phyloP scores from a whole-genome alignment of 1,140 invertebrate genomes.

The Forficula auricularia region DNA sequence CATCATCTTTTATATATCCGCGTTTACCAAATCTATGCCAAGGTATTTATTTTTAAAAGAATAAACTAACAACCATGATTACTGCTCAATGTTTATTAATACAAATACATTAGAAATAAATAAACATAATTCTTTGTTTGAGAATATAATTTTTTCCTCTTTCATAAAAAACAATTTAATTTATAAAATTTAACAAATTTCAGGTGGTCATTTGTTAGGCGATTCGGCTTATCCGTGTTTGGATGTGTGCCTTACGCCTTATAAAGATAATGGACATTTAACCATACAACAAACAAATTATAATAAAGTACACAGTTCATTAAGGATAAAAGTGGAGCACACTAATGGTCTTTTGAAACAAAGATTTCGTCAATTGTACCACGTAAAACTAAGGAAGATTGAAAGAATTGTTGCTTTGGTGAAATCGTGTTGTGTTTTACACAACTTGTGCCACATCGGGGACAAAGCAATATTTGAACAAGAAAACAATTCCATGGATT shows the following conservation, averaged over 20 bases:
- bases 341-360: constrained; percentile 14
- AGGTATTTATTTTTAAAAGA: no score
- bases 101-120: no score
- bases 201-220: constrained; percentile 6
- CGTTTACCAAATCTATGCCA: no score
- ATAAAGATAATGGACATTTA: constrained; percentile 10
- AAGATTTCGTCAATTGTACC: constrained; percentile 13
- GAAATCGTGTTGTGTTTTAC: constrained; percentile 9
- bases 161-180: no score
- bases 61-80: no score
- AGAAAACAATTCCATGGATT: no score
- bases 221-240: constrained; percentile 8
- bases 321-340: constrained; percentile 12
- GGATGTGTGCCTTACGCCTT: constrained; percentile 8
- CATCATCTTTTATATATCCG: no score
- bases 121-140: no score
- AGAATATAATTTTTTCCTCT: no score
- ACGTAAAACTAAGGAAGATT: constrained; percentile 9
- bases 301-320: constrained; percentile 4
- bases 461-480: constrained; percentile 3
- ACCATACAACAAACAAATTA: constrained; percentile 9
- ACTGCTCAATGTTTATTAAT: no score
- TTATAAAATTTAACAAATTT: no score
- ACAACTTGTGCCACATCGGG: constrained; percentile 3
- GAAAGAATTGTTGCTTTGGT: constrained; percentile 10